Evolutionary conservation across 2,113 vertebrate genomes (phyloP).

Genomic region (Lophotis ruficrista): DNA sequence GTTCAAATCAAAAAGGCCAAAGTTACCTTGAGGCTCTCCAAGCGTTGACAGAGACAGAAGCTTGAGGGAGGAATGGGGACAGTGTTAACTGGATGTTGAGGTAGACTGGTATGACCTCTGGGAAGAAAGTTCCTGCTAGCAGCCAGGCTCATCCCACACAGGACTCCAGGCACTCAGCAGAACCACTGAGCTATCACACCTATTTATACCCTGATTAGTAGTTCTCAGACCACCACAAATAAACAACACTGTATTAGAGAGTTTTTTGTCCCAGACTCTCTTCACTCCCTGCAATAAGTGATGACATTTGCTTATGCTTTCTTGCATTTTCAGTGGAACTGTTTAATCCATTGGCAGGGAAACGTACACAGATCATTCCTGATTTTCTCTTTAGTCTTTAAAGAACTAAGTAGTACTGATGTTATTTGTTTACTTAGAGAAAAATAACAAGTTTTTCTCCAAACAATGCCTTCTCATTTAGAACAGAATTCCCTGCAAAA

Average conservation of each 20-base stretch:
- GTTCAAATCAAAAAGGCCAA: background rate
- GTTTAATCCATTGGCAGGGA: background rate
- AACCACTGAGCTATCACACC: background rate
- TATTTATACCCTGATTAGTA: background rate
- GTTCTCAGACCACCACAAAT: background rate
- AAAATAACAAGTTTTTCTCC: background rate
- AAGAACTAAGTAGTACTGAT: background rate
- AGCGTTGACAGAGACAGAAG: background rate
- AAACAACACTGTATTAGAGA: background rate
- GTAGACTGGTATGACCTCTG: background rate
- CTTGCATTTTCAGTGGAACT: background rate
- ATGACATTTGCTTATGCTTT: background rate
- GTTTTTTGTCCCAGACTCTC: background rate
- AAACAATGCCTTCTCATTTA: background rate
- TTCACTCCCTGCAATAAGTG: background rate
- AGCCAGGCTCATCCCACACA: accelerated
- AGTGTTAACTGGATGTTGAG: background rate
- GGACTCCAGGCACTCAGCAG: background rate
- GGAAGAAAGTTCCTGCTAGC: accelerated
- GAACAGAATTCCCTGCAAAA: background rate
- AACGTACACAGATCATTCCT: background rate
- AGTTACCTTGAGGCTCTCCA: background rate
- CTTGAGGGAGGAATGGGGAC: background rate
- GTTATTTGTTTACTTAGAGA: background rate
- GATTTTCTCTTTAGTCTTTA: background rate